A percentile compares a stretch with the other conserved stretches of the same genome.
These are phyloP conservation scores for Mus minutoides DNA, from an alignment of 2,797 vertebrate genomes.

Conservation along the genomic window DNA sequence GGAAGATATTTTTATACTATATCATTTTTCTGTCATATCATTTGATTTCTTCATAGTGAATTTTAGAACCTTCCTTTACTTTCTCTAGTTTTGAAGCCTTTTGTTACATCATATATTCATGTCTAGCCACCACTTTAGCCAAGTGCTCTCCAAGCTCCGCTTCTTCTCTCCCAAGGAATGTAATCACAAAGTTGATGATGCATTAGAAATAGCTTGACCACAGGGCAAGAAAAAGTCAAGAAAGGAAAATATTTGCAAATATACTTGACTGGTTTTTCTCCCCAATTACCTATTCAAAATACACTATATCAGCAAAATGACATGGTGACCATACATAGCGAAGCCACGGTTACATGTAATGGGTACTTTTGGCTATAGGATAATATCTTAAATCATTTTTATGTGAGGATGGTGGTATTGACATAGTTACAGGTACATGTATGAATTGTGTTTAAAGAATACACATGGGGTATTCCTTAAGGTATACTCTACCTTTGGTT, in stretches of 20 bases:
- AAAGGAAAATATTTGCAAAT: conserved; percentile 76
- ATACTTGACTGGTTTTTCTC: conserved; percentile 55
- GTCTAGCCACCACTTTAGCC: conserved; percentile 57
- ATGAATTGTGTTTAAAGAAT: conserved; percentile 18
- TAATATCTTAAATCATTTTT: conserved; percentile 57
- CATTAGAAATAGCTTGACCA: conserved; percentile 63
- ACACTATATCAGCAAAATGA: conserved; percentile 54
- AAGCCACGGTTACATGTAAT: conserved; percentile 48
- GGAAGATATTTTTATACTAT: not conserved
- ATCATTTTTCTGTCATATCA: conserved; percentile 30
- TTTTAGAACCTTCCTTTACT: conserved; percentile 57
- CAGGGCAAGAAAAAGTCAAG: conserved; percentile 68
- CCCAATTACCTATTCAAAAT: conserved; percentile 67
- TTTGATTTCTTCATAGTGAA: conserved; percentile 52
- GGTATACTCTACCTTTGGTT: not conserved
- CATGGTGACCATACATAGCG: conserved; percentile 9
- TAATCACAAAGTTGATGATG: conserved; percentile 68
- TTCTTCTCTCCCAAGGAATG: conserved; percentile 65
- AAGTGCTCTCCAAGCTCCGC: conserved; percentile 66
- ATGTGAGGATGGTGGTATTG: conserved; percentile 18
- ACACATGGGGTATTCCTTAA: not conserved
- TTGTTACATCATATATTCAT: conserved; percentile 59
- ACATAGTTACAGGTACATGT: not conserved
- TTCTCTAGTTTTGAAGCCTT: conserved; percentile 57
- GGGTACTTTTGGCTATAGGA: conserved; percentile 4